A percentile compares a stretch with the other conserved stretches of the same genome.
Conservation (phyloP, 2,113 vertebrate species). For the Eleginops maclovinus region DNA sequence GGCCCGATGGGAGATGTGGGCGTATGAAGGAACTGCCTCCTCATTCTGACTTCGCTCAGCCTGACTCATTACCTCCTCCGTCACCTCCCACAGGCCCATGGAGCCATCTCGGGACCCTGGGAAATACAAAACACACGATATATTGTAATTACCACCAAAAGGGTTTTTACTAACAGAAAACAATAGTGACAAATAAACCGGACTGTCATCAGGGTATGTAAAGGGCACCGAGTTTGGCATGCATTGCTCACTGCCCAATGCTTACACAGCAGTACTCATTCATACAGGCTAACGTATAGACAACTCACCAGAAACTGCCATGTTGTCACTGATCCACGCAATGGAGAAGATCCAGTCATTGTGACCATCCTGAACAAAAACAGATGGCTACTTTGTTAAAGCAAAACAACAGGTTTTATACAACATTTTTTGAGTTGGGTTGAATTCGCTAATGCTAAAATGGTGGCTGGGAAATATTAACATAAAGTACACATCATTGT, state of each 20-base stretch:
- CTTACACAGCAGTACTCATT: slow-evolving; percentile 1
- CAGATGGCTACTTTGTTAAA: slow-evolving; percentile 27
- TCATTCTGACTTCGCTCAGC: slow-evolving; percentile 86
- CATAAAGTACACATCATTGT: background rate
- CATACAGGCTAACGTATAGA: background rate
- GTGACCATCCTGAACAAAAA: slow-evolving; percentile 92
- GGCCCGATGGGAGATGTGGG: slow-evolving; percentile 94
- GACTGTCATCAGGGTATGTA: background rate
- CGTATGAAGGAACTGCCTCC: slow-evolving; percentile 90
- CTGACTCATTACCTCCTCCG: slow-evolving; percentile 91
- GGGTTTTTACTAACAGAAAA: background rate
- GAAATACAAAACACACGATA: background rate
- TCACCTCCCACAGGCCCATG: slow-evolving; percentile 98
- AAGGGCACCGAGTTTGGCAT: background rate
- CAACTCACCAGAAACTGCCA: slow-evolving; percentile 96
- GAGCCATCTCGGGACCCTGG: slow-evolving; percentile 97
- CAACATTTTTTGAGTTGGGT: background rate
- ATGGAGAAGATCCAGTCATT: slow-evolving; percentile 99
- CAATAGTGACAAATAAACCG: background rate
- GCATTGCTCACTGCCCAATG: background rate
- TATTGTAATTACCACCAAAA: background rate
- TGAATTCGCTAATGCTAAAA: background rate
- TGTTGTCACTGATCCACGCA: slow-evolving; percentile 97
- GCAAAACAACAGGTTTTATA: background rate
- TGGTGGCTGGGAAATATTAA: background rate